Evolutionary conservation across 2,888 invertebrate genomes (phyloP).

Genomic region (Fissipunctia ypsillon): DNA sequence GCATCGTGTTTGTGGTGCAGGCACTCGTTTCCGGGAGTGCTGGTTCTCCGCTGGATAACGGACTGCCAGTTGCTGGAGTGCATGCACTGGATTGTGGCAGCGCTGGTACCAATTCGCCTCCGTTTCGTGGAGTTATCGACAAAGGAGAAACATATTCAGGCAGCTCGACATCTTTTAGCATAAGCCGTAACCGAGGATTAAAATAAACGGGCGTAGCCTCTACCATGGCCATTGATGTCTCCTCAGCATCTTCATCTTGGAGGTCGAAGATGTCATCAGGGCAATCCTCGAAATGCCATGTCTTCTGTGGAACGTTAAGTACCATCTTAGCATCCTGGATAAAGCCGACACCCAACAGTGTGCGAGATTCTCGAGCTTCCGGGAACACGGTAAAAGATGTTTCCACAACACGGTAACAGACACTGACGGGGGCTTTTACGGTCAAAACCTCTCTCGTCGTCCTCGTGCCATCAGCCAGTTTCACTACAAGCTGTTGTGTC

Average conservation of each 20-base stretch:
- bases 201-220: neutral
- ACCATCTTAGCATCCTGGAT: constrained; percentile 51
- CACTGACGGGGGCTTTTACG: constrained; percentile 35
- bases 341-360: constrained; percentile 49
- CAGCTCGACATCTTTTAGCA: neutral
- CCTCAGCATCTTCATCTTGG: constrained; percentile 41
- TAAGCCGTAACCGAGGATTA: neutral
- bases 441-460: constrained; percentile 38
- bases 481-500: neutral
- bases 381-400: constrained; percentile 39
- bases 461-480: constrained; percentile 13
- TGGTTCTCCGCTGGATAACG: constrained; percentile 3
- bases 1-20: constrained; percentile 14
- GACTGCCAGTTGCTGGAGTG: neutral
- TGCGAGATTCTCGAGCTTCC: constrained; percentile 40
- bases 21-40: constrained; percentile 8
- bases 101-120: constrained; percentile 2
- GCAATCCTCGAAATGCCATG: constrained; percentile 40
- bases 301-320: constrained; percentile 44
- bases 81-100: constrained; percentile 15
- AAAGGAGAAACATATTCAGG: neutral
- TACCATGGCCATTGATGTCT: constrained; percentile 21
- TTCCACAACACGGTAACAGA: constrained; percentile 30
- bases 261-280: constrained; percentile 43
- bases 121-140: neutral